Conservation (phyloP, 2,113 vertebrate genomes). For the Entelurus aequoreus region DNA sequence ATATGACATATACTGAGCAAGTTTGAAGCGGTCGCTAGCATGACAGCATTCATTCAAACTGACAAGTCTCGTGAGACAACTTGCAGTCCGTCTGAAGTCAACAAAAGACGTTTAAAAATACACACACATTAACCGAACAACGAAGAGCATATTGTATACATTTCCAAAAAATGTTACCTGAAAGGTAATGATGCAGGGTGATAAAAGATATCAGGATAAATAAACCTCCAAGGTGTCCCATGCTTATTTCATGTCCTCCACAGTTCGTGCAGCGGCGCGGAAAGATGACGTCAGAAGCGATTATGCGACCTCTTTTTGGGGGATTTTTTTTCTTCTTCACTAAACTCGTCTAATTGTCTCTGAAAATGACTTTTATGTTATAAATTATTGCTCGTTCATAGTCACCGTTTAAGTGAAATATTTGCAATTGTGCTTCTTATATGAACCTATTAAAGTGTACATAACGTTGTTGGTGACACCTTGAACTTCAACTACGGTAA, state of each 20-base stretch:
- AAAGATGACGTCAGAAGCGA: slow-evolving; percentile 46
- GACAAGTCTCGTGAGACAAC: not conserved
- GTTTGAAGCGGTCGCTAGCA: not conserved
- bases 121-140: not conserved
- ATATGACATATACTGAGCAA: not conserved
- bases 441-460: too few relatives aligned
- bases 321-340: not conserved
- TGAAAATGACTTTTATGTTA: not conserved
- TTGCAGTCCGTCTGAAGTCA: too few relatives aligned
- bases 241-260: slow-evolving; percentile 50
- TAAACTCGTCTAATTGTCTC: not conserved
- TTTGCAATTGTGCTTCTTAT: too few relatives aligned
- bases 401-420: too few relatives aligned
- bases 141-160: too few relatives aligned
- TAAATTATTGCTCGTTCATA: too few relatives aligned
- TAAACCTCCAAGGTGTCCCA: slow-evolving; percentile 51
- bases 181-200: not conserved
- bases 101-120: not conserved
- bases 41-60: slow-evolving; percentile 19
- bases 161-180: slow-evolving; percentile 18
- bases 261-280: slow-evolving; percentile 22
- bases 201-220: slow-evolving; percentile 19
- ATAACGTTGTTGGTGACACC: too few relatives aligned
- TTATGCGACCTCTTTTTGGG: too few relatives aligned
- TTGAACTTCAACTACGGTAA: too few relatives aligned